Percentiles rank a stretch among this genome's conserved stretches.
Evolutionary conservation across 2,113 vertebrate genomes (phyloP).

Genomic region (Bucco capensis): DNA sequence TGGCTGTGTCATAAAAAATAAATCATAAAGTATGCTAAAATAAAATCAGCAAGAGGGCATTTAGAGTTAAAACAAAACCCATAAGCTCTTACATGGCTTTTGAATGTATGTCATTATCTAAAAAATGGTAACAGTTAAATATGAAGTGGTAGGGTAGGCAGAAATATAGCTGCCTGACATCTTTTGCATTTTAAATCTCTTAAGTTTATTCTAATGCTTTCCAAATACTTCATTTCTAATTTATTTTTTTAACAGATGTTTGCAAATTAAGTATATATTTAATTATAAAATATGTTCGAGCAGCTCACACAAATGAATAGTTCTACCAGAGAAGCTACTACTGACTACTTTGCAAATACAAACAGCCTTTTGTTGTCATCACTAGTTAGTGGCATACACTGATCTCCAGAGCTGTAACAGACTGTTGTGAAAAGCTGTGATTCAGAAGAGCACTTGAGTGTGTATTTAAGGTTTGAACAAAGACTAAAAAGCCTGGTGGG

Average conservation of each 20-base stretch:
- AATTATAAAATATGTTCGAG: neutral
- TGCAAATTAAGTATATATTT: neutral
- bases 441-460: neutral
- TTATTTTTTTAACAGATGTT: neutral
- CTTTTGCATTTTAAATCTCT: neutral
- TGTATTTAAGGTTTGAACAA: neutral
- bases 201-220: neutral
- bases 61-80: slow-evolving; percentile 44
- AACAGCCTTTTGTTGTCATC: neutral
- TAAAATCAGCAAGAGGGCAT: slow-evolving; percentile 9
- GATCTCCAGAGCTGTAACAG: neutral
- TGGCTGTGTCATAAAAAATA: neutral
- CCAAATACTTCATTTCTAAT: neutral
- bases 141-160: neutral
- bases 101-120: neutral
- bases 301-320: neutral
- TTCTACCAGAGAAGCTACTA: neutral
- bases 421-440: neutral
- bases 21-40: neutral
- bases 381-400: neutral
- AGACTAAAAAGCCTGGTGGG: neutral
- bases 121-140: slow-evolving; percentile 25
- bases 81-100: neutral
- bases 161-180: neutral
- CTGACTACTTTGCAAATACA: neutral